These are phyloP conservation scores for Drosophila watanabei DNA, from an alignment of 1,140 invertebrate genomes.

Conservation along the genomic window DNA sequence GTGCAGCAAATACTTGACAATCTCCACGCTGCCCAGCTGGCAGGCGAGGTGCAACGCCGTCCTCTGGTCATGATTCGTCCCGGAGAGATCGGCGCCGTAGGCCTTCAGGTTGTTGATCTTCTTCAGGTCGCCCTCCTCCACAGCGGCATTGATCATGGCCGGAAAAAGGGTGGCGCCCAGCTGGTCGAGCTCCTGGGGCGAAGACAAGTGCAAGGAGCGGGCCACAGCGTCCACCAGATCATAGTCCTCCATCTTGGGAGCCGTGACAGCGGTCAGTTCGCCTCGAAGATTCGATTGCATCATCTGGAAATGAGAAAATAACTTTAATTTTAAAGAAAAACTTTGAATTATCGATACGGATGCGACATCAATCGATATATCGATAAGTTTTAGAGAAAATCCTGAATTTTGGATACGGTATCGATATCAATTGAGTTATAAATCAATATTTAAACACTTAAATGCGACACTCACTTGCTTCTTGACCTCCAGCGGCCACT, in stretches of 20 bases:
- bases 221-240: conserved; percentile 89
- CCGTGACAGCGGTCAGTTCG: conserved; percentile 86
- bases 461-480: conserved; percentile 80
- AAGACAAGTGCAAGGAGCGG: conserved; percentile 89
- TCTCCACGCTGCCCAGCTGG: conserved; percentile 89
- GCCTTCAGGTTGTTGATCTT: conserved; percentile 86
- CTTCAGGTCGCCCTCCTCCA: conserved; percentile 88
- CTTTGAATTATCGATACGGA: background rate
- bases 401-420: background rate
- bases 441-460: no score
- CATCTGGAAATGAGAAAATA: conserved; percentile 87
- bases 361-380: no score
- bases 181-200: conserved; percentile 89
- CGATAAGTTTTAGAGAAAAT: no score
- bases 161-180: conserved; percentile 92
- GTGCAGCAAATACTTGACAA: conserved; percentile 91
- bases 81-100: conserved; percentile 91
- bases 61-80: conserved; percentile 91
- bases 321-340: background rate
- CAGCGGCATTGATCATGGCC: conserved; percentile 91
- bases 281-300: conserved; percentile 91
- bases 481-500: conserved; percentile 92
- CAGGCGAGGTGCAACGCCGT: conserved; percentile 94
- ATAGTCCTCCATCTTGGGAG: conserved; percentile 82
- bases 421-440: no score